Base-by-base conservation (phyloP, 2,797 vertebrate species). In the Oreochromis grahami region DNA sequence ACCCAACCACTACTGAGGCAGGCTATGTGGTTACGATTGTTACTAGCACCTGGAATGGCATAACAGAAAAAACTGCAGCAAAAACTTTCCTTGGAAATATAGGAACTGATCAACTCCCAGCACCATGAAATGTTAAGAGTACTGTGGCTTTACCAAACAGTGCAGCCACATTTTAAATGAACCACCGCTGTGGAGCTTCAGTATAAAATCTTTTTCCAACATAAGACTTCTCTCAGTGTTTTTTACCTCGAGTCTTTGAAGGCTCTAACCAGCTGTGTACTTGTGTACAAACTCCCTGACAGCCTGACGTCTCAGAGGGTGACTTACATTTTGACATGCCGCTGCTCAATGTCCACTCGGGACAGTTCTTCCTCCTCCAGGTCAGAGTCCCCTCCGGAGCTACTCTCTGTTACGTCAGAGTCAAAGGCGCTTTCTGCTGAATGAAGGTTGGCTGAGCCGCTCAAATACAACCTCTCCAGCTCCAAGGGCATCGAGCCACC, bases 341-440 rank as follows among this genome's bases (percentile, higher is more conserved):
- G 97, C 85, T 98, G 98, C 78, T 98, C 97, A 43, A 96, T 94
- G 91, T 99, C 98, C 90, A 96, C 98, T 91, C 97, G 96, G 92
- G 96, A 94, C 88, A 99, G 95, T 94, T 98, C 98, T 83, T 99
- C 98, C 74, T 99, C 98, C 86, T 99, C 98, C 26, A 98, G 94
- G 38, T 99, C 98, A 50, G 98, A 98, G 92, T 99, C 98, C 38
- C 98, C 98, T 36, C 98, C 98, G 0, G 98, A 99, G 93, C 98
- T 99, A 95, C 98, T 99, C 92, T 99, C 98, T 0, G 98, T 99
- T 87, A 98, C 97, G 76, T 99, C 98, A 1, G 98, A 99, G 96
- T 99, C 98, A 82, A 99, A 99, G 2, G 98, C 98, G 52, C 94
- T 96, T 90, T 99, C 98, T 1, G 96, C 97, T 53, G 96, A 97